Evolutionary conservation across 2,888 invertebrate genomes (phyloP).

Genomic region (Ormyrus labotus): DNA sequence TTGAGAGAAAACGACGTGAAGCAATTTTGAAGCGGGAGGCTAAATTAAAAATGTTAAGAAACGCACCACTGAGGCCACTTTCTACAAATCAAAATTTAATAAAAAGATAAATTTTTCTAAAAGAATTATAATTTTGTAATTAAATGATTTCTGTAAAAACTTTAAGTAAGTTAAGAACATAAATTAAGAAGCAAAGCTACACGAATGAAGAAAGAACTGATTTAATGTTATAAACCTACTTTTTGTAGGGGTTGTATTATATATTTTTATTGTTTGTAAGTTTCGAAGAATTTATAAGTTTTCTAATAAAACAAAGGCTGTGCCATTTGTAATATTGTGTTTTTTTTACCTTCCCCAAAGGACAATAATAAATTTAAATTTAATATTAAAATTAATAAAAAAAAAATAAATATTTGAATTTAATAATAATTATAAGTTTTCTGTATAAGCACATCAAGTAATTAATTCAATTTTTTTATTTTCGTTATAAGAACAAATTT

Average conservation of each 20-base stretch:
- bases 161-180: constrained; percentile 37
- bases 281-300: constrained; percentile 53
- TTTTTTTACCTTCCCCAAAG: not conserved
- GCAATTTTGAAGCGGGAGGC: constrained; percentile 53
- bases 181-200: constrained; percentile 18
- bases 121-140: constrained; percentile 12
- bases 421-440: too few relatives aligned
- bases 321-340: constrained; percentile 39
- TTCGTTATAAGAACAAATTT: too few relatives aligned
- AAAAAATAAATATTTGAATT: too few relatives aligned
- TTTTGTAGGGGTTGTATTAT: constrained; percentile 53
- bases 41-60: constrained; percentile 44
- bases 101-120: constrained; percentile 35
- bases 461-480: too few relatives aligned
- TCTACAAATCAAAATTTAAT: constrained; percentile 50
- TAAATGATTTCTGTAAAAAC: constrained; percentile 21
- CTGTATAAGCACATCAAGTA: too few relatives aligned
- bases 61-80: constrained; percentile 16
- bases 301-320: constrained; percentile 55
- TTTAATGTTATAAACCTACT: constrained; percentile 48
- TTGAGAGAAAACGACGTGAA: constrained; percentile 55
- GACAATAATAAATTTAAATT: too few relatives aligned
- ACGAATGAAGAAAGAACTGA: constrained; percentile 27
- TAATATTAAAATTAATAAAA: too few relatives aligned
- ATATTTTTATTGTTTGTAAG: constrained; percentile 53